These are phyloP conservation scores for Acrocephalus arundinaceus DNA, from an alignment of 2,113 vertebrate genomes.

Conservation along the genomic window DNA sequence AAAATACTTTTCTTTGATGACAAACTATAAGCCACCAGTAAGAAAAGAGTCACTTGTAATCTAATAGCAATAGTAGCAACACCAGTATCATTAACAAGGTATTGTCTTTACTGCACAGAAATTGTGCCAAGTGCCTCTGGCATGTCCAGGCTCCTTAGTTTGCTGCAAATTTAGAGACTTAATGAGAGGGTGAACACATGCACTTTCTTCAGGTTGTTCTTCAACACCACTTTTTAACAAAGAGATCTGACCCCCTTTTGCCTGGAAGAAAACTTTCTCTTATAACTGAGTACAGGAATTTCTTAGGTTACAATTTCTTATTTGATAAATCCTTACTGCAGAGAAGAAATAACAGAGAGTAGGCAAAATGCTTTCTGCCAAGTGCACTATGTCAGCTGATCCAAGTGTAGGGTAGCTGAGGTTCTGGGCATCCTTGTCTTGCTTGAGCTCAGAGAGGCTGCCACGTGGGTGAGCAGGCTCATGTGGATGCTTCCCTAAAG, in stretches of 20 bases:
- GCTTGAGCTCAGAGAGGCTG: background rate
- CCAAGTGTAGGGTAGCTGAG: background rate
- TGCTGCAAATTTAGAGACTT: background rate
- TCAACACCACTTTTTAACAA: background rate
- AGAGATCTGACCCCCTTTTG: background rate
- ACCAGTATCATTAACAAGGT: background rate
- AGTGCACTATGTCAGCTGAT: background rate
- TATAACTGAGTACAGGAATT: background rate
- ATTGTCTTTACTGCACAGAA: background rate
- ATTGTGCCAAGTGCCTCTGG: background rate
- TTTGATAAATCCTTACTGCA: background rate
- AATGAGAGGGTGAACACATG: background rate
- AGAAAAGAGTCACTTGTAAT: background rate
- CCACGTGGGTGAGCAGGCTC: background rate
- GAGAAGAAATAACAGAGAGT: background rate
- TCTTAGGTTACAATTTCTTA: background rate
- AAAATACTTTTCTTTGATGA: conserved; percentile 38
- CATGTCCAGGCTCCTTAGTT: background rate
- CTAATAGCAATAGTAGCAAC: background rate
- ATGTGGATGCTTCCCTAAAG: background rate
- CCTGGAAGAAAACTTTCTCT: background rate
- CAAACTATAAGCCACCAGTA: conserved; percentile 7
- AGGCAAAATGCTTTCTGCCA: background rate
- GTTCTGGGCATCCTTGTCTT: background rate
- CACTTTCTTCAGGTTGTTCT: background rate